Evolutionary conservation across 1,140 invertebrate species (phyloP).

Genomic region (Philotrypesis tridentata): DNA sequence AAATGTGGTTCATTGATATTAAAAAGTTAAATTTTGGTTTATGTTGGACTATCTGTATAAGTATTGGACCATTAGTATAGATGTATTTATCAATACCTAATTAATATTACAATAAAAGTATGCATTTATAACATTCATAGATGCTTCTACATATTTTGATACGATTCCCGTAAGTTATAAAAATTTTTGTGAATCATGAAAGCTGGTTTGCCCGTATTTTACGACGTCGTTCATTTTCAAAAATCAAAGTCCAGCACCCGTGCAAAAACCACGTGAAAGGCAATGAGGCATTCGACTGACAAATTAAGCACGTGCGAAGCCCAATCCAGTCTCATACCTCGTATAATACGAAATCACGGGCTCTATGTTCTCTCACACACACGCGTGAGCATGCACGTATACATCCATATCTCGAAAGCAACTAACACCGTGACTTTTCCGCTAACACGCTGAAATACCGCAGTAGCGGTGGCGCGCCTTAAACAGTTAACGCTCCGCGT

Average conservation of each 20-base stretch:
- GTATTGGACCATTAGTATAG: too few relatives aligned
- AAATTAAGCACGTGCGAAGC: slow-evolving; percentile 1
- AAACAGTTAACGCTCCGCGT: slow-evolving; percentile 24
- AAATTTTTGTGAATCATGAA: background rate
- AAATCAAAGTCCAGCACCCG: too few relatives aligned
- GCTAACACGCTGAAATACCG: background rate
- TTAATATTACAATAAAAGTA: too few relatives aligned
- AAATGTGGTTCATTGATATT: too few relatives aligned
- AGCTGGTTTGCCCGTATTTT: background rate
- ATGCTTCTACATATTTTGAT: background rate
- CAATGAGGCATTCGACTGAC: background rate
- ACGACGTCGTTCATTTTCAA: background rate
- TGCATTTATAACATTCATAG: too few relatives aligned
- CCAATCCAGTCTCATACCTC: background rate
- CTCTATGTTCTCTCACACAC: too few relatives aligned
- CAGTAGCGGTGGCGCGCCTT: background rate
- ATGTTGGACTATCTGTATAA: too few relatives aligned
- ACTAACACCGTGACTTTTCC: background rate
- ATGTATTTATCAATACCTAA: too few relatives aligned
- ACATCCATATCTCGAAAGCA: background rate
- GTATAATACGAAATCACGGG: background rate
- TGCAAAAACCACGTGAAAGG: background rate
- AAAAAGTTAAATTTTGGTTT: too few relatives aligned
- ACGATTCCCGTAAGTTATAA: background rate
- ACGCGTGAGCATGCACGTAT: background rate